A percentile compares a stretch with the other conserved stretches of the same genome.
Evolutionary conservation across 2,113 vertebrate genomes (phyloP).

Genomic region (Thunnus maccoyii): DNA sequence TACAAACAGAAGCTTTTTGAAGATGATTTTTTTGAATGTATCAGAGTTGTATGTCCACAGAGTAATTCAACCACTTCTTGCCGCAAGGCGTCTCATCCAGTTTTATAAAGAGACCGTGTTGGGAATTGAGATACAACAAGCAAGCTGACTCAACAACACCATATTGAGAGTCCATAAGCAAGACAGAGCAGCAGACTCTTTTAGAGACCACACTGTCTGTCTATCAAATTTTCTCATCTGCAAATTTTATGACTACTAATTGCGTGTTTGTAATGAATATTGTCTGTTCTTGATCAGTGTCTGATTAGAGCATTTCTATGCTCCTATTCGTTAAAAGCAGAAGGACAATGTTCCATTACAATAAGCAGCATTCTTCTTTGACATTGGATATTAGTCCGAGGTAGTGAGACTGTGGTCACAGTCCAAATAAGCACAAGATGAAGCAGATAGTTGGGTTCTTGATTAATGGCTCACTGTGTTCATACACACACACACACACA

Average conservation of each 20-base stretch:
- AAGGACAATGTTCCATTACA: no score
- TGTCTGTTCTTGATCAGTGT: neutral
- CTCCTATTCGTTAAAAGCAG: no score
- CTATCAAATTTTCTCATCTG: neutral
- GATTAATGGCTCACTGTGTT: neutral
- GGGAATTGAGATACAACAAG: conserved; percentile 16
- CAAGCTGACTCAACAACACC: conserved; percentile 12
- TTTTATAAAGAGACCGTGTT: conserved; percentile 5
- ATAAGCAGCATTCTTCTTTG: no score
- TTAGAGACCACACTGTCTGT: neutral
- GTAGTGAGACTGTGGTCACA: neutral
- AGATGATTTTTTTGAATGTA: conserved; percentile 4
- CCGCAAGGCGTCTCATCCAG: conserved; percentile 12
- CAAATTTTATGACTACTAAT: neutral
- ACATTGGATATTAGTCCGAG: neutral
- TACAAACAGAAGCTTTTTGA: conserved; percentile 3
- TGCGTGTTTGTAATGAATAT: neutral
- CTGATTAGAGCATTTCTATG: neutral
- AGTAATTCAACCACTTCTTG: conserved; percentile 12
- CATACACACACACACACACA: neutral
- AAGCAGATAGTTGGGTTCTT: neutral
- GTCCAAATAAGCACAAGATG: neutral
- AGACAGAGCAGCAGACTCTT: conserved; percentile 1
- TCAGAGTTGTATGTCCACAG: conserved; percentile 21
- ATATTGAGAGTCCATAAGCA: neutral